Evolutionary conservation across 2,113 vertebrate species (phyloP).

Genomic region (Coptodon bakossiorum): DNA sequence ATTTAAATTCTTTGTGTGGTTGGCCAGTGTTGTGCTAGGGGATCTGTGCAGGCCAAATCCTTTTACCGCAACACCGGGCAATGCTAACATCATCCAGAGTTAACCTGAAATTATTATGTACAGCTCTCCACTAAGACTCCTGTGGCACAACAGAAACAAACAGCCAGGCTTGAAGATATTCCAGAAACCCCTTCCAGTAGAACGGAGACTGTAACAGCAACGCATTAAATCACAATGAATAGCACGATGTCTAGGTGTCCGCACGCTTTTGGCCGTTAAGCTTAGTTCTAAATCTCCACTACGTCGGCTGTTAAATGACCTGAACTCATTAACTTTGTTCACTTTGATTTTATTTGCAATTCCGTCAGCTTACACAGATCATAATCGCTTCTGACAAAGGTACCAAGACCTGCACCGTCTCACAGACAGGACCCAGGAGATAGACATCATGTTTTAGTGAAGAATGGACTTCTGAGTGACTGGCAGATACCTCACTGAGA

Average conservation of each 20-base stretch:
- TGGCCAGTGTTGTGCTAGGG: background rate
- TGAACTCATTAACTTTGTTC: background rate
- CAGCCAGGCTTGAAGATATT: background rate
- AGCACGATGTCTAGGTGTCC: background rate
- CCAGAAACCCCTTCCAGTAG: background rate
- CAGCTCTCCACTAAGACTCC: background rate
- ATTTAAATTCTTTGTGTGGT: background rate
- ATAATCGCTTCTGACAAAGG: conserved; percentile 46
- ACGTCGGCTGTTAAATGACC: background rate
- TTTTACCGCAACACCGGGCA: background rate
- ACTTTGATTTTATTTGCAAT: background rate
- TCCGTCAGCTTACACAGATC: conserved; percentile 17
- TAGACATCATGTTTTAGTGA: conserved; percentile 59
- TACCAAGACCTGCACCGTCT: conserved; percentile 29
- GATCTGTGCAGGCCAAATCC: background rate
- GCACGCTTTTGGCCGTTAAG: background rate
- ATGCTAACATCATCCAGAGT: background rate
- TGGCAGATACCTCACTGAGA: conserved; percentile 63
- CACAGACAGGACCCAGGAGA: conserved; percentile 52
- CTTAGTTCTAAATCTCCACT: background rate
- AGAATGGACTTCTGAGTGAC: conserved; percentile 55
- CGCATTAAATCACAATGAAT: background rate
- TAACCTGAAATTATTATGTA: background rate
- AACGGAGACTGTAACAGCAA: background rate
- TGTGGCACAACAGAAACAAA: background rate